Evolutionary conservation across 2,113 vertebrate species (phyloP).

Genomic region (Erythrocercus mccallii): DNA sequence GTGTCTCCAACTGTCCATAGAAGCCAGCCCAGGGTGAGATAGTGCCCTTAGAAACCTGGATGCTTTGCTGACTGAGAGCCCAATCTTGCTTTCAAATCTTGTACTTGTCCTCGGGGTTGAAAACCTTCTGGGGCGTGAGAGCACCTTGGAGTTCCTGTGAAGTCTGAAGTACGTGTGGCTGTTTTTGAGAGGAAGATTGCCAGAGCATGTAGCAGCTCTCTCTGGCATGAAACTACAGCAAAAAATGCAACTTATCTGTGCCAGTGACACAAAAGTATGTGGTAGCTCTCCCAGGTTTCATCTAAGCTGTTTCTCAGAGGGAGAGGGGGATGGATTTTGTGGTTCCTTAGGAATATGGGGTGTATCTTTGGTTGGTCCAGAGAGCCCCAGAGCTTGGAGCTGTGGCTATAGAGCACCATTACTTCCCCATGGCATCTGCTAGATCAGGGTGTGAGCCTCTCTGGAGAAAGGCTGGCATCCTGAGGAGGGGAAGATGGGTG

Average conservation of each 20-base stretch:
- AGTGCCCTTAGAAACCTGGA: constrained; percentile 10
- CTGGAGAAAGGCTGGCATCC: background rate
- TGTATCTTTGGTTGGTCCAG: fast-evolving
- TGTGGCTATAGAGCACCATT: background rate
- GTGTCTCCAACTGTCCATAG: constrained; percentile 48
- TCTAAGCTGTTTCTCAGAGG: background rate
- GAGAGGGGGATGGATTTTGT: background rate
- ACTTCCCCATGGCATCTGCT: background rate
- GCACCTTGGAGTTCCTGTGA: background rate
- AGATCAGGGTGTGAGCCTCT: background rate
- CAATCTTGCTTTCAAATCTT: constrained; percentile 26
- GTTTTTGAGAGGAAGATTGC: background rate
- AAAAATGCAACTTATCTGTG: background rate
- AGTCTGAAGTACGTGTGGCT: background rate
- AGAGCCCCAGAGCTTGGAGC: background rate
- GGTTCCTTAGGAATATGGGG: background rate
- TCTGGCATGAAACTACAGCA: background rate
- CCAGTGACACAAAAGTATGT: background rate
- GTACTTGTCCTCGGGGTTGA: background rate
- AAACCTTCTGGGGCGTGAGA: background rate
- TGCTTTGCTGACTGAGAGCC: background rate
- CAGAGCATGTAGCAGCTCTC: background rate
- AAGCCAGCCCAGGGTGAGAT: constrained; percentile 11
- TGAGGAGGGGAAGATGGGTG: background rate
- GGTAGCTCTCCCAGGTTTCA: background rate